Base-by-base conservation (phyloP, 2,797 vertebrate species). In the Leontocebus nigricollis region DNA sequence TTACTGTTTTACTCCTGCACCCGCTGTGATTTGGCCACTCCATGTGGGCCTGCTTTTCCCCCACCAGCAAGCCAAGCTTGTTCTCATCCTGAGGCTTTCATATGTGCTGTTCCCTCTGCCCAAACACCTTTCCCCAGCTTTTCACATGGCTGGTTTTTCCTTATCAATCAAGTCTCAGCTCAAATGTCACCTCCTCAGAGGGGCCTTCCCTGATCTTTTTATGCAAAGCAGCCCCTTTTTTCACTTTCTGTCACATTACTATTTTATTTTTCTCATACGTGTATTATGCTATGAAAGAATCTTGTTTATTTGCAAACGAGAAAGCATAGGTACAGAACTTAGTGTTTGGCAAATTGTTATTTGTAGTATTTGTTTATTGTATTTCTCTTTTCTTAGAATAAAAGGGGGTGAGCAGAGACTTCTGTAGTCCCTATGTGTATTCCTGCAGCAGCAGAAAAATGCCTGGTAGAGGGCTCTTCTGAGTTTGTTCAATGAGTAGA, bases 161-260 rank as follows among this genome's bases (percentile, higher is more conserved):
- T 87, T 92, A 92, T 90, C 94, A 89, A 76, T 94, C 55, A 64
- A 89, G 91, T 77, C 96, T 97, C 84, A 82, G 76, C 88, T 96
- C 96, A 97, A 92, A 97, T 97, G 96, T 95, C 96, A 97, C 81
- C 90, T 95, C 77, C 67, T 84, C 59, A 41, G 84, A 95, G 97
- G 96, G 97, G 87, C 96, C 97, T 97, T 97, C 96, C 96, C 96
- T 97, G 87, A 72, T 83, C 90, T 92, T 93, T 85, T 77, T 97
- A 97, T 97, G 95, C 97, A 98, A 95, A 98, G 73, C 73, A 81
- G 73, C 85, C 67, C 87, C 80, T 39, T 93, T 92, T 98, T 97
- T 97, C 97, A 97, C 92, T 97, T 98, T 97, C 87, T 95, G 94
- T 97, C 94, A 97, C 39, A 64, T 95, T 94, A 91, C 86, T 97